A percentile compares a stretch with the other conserved stretches of the same genome.
Conservation (phyloP, 2,113 vertebrate species). For the Talpa occidentalis region DNA sequence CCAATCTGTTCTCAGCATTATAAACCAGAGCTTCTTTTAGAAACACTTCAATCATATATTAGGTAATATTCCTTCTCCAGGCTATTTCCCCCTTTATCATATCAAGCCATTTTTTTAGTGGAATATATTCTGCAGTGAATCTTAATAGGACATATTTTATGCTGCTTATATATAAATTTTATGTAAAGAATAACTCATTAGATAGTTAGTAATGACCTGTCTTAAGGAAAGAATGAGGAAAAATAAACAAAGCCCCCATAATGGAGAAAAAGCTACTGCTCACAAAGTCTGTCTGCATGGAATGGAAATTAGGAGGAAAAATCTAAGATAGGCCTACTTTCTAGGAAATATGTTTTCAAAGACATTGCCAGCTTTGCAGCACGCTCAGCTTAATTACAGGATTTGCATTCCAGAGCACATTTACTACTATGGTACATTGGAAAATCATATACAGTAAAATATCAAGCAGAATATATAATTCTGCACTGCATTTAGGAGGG, state of each 20-base stretch:
- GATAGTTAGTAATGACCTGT: slow-evolving; percentile 39
- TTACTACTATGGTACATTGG: slow-evolving; percentile 2
- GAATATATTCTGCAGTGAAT: background rate
- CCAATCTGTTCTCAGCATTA: background rate
- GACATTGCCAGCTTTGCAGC: background rate
- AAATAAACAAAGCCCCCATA: slow-evolving; percentile 42
- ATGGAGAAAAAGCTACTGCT: slow-evolving; percentile 18
- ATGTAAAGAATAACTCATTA: slow-evolving; percentile 48
- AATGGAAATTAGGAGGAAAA: slow-evolving; percentile 59
- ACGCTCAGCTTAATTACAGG: slow-evolving; percentile 31
- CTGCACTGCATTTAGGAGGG: background rate
- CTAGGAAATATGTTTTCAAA: slow-evolving; percentile 57
- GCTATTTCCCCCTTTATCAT: background rate
- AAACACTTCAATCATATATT: background rate
- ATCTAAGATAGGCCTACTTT: slow-evolving; percentile 42
- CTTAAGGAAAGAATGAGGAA: background rate
- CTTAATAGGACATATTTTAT: background rate
- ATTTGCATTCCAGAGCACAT: slow-evolving; percentile 52
- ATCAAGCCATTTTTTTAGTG: background rate
- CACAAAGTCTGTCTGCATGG: background rate
- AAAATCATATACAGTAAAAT: slow-evolving; percentile 49
- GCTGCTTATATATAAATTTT: background rate
- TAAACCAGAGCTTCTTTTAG: background rate
- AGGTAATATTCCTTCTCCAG: background rate
- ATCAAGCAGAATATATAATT: slow-evolving; percentile 17